phyloP scores from a whole-genome alignment of 2,888 invertebrate genomes.

The Coleophora deauratella region DNA sequence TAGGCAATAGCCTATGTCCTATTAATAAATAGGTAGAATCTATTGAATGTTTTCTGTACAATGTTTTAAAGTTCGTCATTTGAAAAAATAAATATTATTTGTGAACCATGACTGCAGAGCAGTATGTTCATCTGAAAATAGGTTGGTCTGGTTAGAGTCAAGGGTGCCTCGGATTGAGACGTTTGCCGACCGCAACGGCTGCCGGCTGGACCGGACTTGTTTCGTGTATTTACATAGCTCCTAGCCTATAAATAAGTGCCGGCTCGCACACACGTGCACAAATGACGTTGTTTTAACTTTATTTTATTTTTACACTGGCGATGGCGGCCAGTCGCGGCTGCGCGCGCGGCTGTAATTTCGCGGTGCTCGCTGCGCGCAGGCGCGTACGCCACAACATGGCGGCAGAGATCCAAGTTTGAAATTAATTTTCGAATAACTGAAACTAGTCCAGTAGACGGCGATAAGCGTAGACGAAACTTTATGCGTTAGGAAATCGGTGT shows the following conservation, averaged over 20 bases:
- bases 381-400: constrained; percentile 71
- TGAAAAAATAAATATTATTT: too few species aligned
- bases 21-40: too few species aligned
- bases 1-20: too few species aligned
- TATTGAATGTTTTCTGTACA: too few species aligned
- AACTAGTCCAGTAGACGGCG: constrained; percentile 32
- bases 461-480: constrained; percentile 32
- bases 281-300: constrained; percentile 72
- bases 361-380: constrained; percentile 69
- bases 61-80: too few species aligned
- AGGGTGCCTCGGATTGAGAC: constrained; percentile 44
- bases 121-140: too few species aligned
- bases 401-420: constrained; percentile 42
- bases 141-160: too few species aligned
- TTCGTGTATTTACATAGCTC: constrained; percentile 70
- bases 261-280: constrained; percentile 65
- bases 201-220: constrained; percentile 48
- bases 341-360: constrained; percentile 67
- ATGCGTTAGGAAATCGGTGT: constrained; percentile 36
- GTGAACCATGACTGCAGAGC: too few species aligned
- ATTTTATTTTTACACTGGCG: constrained; percentile 72
- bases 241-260: constrained; percentile 73
- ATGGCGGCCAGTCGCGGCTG: constrained; percentile 39
- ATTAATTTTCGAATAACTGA: constrained; percentile 36
- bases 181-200: constrained; percentile 62